Conservation (phyloP, 2,797 vertebrate species). For the Orientallactaga sibirica region DNA sequence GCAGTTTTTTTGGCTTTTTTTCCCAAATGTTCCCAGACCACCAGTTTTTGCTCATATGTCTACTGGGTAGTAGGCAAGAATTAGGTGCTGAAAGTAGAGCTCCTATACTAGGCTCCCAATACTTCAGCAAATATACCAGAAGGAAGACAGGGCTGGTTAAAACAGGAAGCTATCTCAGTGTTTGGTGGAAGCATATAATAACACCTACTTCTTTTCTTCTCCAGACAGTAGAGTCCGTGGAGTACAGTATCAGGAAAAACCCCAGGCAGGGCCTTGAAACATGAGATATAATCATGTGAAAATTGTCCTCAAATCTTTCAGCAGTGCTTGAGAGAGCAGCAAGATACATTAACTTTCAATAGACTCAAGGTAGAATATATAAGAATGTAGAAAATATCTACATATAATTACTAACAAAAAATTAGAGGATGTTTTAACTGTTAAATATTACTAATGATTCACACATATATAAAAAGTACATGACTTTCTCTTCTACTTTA, state of each 20-base stretch:
- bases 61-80: not conserved
- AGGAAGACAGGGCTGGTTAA: not conserved
- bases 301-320: conserved; percentile 3
- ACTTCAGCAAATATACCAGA: not conserved
- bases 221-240: not conserved
- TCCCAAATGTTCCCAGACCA: conserved; percentile 48
- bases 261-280: conserved; percentile 40
- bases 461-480: not conserved
- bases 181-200: not conserved
- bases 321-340: conserved; percentile 22
- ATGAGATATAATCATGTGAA: conserved; percentile 44
- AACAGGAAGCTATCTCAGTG: not conserved
- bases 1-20: not conserved
- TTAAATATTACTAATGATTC: conserved; percentile 73
- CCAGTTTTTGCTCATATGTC: not conserved
- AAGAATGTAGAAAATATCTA: conserved; percentile 65
- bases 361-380: not conserved
- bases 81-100: not conserved
- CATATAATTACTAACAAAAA: conserved; percentile 63
- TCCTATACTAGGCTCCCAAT: not conserved
- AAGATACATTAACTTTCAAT: conserved; percentile 64
- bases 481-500: conserved; percentile 24
- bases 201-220: not conserved
- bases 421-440: conserved; percentile 58
- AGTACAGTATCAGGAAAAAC: conserved; percentile 42